phyloP scores from a whole-genome alignment of 2,888 invertebrate species.

The Drosophila tanythrix region DNA sequence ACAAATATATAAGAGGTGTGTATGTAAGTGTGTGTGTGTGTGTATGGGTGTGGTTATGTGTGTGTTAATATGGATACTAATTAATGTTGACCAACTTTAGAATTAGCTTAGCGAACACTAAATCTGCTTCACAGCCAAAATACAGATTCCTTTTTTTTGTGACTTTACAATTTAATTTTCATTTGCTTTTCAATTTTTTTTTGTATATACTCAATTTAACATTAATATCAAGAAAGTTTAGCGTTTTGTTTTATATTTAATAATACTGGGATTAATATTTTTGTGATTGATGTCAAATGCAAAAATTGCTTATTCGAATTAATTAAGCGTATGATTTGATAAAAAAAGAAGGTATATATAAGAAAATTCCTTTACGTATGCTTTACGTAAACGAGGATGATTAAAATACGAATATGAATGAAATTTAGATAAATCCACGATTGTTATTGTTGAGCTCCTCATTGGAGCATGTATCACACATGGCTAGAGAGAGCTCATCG shows the following conservation, averaged over 20 bases:
- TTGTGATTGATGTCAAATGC: constrained; percentile 17
- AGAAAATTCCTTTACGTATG: constrained; percentile 30
- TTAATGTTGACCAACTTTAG: constrained; percentile 40
- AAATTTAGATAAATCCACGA: constrained; percentile 56
- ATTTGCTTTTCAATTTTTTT: constrained; percentile 19
- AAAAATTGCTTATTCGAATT: constrained; percentile 19
- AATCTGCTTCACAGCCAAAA: constrained; percentile 85
- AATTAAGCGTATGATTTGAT: constrained; percentile 4
- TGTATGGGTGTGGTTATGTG: constrained; percentile 9
- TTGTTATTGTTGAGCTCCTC: constrained; percentile 67
- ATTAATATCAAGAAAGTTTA: constrained; percentile 51
- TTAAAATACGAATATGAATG: constrained; percentile 17
- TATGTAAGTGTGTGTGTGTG: constrained; percentile 13
- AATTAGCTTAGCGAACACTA: constrained; percentile 70
- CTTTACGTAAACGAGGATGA: not conserved
- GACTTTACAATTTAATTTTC: constrained; percentile 43
- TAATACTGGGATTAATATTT: constrained; percentile 31
- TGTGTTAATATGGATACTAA: constrained; percentile 29
- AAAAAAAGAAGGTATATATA: constrained; percentile 6
- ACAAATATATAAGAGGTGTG: constrained; percentile 12
- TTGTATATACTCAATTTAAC: constrained; percentile 15
- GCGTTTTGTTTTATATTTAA: constrained; percentile 20
- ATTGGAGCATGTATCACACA: constrained; percentile 40
- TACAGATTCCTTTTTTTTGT: constrained; percentile 79
- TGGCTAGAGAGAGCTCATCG: constrained; percentile 52